These are phyloP conservation scores for Salvelinus namaycush DNA, from an alignment of 2,113 vertebrate genomes.

Conservation along the genomic window DNA sequence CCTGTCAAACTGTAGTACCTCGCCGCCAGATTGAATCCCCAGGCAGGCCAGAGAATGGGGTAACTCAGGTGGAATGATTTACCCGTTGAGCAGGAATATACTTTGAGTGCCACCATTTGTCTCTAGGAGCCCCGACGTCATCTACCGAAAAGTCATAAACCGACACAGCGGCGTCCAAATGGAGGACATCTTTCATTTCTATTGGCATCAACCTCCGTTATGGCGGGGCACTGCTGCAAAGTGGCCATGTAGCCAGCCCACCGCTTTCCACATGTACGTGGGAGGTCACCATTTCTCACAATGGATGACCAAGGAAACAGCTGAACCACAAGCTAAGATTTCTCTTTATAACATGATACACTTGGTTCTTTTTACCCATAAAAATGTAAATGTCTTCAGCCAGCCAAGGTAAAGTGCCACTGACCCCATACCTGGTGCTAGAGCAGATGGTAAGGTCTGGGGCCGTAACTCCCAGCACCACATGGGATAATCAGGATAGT, in stretches of 20 bases:
- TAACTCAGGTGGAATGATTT: slow-evolving; percentile 63
- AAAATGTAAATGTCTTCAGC: too few species aligned
- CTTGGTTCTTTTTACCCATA: too few species aligned
- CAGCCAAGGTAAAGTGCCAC: not conserved
- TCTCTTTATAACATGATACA: too few species aligned
- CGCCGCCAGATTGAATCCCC: slow-evolving; percentile 11
- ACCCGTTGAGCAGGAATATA: slow-evolving; percentile 51
- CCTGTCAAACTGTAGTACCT: not conserved
- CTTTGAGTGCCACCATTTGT: slow-evolving; percentile 53
- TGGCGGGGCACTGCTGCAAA: slow-evolving; percentile 32
- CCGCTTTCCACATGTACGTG: slow-evolving; percentile 34
- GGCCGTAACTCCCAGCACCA: too few species aligned
- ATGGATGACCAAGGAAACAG: not conserved
- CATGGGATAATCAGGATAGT: not conserved
- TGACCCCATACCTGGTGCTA: not conserved
- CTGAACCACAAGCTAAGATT: not conserved
- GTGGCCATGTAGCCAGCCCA: slow-evolving; percentile 5
- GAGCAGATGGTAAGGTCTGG: not conserved
- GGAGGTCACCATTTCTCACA: slow-evolving; percentile 17
- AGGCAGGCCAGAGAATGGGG: slow-evolving; percentile 46
- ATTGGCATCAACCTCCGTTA: slow-evolving; percentile 22
- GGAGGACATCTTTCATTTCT: slow-evolving; percentile 53
- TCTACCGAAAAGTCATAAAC: slow-evolving; percentile 53
- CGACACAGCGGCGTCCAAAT: slow-evolving; percentile 31
- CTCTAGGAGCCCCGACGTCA: slow-evolving; percentile 43